Conservation (phyloP, 2,113 vertebrate genomes). For the Craseonycteris thonglongyai region DNA sequence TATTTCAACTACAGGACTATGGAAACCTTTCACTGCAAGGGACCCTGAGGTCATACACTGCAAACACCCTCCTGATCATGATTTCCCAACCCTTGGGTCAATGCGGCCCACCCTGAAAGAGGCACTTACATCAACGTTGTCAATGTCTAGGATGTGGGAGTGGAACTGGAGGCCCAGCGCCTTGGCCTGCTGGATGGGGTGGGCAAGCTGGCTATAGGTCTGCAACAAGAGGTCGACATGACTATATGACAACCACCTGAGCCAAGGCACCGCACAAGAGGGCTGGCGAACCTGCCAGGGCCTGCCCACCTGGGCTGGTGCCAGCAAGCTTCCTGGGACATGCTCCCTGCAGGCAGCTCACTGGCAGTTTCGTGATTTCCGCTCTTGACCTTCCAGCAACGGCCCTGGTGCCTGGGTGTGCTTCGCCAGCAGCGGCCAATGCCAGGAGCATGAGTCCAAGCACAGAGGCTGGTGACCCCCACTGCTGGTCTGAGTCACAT, state of each 20-base stretch:
- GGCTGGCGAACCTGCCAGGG: fast-evolving
- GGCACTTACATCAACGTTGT: slow-evolving; percentile 93
- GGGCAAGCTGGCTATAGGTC: slow-evolving; percentile 96
- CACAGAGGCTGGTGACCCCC: not conserved
- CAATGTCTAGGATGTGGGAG: slow-evolving; percentile 93
- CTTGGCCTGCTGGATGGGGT: slow-evolving; percentile 93
- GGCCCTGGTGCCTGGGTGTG: fast-evolving
- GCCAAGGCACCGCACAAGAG: fast-evolving
- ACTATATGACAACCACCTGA: fast-evolving
- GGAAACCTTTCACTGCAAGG: not conserved
- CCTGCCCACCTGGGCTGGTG: not conserved
- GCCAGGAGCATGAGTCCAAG: not conserved
- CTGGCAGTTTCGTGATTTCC: not conserved
- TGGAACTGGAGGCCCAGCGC: slow-evolving; percentile 92
- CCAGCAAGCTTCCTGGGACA: fast-evolving
- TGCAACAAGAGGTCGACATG: slow-evolving; percentile 60
- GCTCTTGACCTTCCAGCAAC: not conserved
- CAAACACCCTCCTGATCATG: not conserved
- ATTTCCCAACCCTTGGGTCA: not conserved
- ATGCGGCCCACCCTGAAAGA: not conserved
- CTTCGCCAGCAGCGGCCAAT: not conserved
- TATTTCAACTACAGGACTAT: not conserved
- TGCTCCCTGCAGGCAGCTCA: not conserved
- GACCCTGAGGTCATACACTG: not conserved
- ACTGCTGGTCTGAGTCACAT: not conserved